Conservation (phyloP, 2,797 vertebrate species). For the Chloroceryle amazona region DNA sequence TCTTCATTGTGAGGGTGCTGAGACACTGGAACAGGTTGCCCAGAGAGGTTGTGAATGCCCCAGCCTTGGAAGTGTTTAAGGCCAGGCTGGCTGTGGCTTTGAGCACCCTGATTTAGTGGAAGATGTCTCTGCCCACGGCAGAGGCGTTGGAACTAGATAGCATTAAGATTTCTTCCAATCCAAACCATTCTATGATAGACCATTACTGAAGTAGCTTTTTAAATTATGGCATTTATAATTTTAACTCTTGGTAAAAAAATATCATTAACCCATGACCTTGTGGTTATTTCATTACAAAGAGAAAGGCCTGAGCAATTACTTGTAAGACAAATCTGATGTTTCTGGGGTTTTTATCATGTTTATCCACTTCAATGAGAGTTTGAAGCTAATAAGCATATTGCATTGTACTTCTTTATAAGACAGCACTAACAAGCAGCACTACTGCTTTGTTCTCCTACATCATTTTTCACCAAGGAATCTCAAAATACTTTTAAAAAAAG, state of each 20-base stretch:
- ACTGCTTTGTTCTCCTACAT: neutral
- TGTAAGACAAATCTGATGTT: neutral
- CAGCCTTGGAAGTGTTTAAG: neutral
- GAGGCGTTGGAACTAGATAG: neutral
- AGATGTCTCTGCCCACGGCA: neutral
- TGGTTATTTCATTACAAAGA: neutral
- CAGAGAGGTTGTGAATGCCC: neutral
- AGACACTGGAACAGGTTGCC: neutral
- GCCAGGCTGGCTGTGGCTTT: neutral
- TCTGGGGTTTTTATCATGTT: neutral
- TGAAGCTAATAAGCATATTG: neutral
- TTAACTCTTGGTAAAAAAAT: neutral
- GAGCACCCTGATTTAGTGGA: neutral
- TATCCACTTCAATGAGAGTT: neutral
- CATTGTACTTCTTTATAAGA: neutral
- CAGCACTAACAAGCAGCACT: neutral
- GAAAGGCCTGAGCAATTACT: neutral
- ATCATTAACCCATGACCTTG: neutral
- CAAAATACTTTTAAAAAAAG: slow-evolving; percentile 16
- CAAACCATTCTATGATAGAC: neutral
- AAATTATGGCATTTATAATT: neutral
- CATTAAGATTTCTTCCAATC: neutral
- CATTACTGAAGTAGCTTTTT: neutral
- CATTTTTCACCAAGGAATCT: neutral
- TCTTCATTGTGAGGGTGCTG: neutral